Conservation (phyloP, 2,888 invertebrate genomes). For the Agonum fuliginosum region DNA sequence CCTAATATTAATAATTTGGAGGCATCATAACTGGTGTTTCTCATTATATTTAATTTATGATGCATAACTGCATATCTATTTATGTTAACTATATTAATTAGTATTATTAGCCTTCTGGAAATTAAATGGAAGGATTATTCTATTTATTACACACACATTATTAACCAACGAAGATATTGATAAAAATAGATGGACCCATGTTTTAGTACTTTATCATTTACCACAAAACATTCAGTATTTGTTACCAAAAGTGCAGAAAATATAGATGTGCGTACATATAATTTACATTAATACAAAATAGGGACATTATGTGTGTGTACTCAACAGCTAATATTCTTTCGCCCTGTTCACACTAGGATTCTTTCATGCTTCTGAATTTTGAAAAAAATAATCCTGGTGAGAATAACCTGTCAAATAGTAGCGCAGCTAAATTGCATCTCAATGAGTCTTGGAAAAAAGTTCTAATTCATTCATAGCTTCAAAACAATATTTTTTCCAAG, state of each 20-base stretch:
- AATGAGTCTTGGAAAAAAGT: too few relatives aligned
- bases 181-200: slow-evolving; percentile 55
- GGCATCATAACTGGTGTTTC: slow-evolving; percentile 54
- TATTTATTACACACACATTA: slow-evolving; percentile 30
- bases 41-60: slow-evolving; percentile 17
- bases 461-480: too few relatives aligned
- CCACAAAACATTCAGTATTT: slow-evolving; percentile 26
- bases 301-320: too few relatives aligned
- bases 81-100: neutral
- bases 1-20: slow-evolving; percentile 49
- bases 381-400: too few relatives aligned
- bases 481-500: too few relatives aligned
- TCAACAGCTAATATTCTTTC: too few relatives aligned
- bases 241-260: slow-evolving; percentile 49
- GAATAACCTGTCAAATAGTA: too few relatives aligned
- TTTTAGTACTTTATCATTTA: slow-evolving; percentile 44
- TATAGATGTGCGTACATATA: slow-evolving; percentile 52
- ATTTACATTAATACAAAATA: slow-evolving; percentile 51
- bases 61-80: slow-evolving; percentile 10
- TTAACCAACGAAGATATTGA: slow-evolving; percentile 39
- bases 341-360: too few relatives aligned
- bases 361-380: too few relatives aligned
- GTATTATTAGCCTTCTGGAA: slow-evolving; percentile 34
- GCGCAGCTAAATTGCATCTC: too few relatives aligned
- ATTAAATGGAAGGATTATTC: neutral